Conservation (phyloP, 2,113 vertebrate species). For the Penelope pileata region DNA sequence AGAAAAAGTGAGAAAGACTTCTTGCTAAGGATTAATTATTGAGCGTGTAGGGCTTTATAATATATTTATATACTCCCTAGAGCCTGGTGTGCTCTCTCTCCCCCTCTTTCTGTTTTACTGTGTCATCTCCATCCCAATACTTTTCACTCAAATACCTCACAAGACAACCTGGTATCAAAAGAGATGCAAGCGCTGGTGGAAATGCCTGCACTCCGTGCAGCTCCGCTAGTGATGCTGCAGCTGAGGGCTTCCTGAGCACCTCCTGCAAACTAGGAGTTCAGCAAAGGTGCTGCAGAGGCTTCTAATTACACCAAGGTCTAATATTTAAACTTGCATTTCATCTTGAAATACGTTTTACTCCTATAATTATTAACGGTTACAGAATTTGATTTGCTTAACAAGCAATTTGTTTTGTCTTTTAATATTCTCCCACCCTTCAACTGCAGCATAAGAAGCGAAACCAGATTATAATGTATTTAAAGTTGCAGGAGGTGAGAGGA, state of each 20-base stretch:
- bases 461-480: neutral
- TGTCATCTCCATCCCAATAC: neutral
- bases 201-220: rapidly evolving
- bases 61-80: constrained; percentile 49
- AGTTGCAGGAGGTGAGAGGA: neutral
- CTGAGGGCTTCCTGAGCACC: neutral
- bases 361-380: neutral
- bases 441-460: neutral
- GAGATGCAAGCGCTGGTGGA: neutral
- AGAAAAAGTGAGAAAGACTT: neutral
- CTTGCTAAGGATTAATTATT: constrained; percentile 55
- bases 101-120: neutral
- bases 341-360: rapidly evolving
- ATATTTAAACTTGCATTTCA: neutral
- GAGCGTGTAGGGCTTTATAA: constrained; percentile 35
- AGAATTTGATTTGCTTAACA: neutral
- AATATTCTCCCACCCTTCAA: neutral
- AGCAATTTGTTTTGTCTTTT: neutral
- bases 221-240: neutral
- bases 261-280: neutral
- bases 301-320: neutral
- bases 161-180: neutral
- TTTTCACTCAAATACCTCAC: neutral
- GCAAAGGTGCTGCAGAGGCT: neutral
- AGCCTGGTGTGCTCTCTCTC: neutral